Conservation (phyloP, 2,113 vertebrate genomes). For the Salvelinus sp. region DNA sequence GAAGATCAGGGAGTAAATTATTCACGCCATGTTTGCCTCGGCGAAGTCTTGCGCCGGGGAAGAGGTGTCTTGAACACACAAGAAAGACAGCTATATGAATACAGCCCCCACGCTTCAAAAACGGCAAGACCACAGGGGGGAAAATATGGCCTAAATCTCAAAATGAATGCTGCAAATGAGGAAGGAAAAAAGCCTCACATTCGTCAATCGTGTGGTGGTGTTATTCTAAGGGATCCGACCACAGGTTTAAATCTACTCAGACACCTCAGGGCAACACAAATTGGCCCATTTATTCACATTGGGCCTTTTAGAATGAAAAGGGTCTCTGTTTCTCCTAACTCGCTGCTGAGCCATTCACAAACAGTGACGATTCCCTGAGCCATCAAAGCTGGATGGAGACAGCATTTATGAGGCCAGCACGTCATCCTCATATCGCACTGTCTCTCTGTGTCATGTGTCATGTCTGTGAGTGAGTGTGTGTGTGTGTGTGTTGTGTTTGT, state of each 20-base stretch:
- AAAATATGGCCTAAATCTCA: conserved; percentile 14
- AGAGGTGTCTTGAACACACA: conserved; percentile 58
- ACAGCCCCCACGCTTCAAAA: not conserved
- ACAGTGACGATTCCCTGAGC: conserved; percentile 48
- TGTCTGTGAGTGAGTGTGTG: conserved; percentile 20
- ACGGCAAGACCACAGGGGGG: not conserved
- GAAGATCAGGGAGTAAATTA: conserved; percentile 64
- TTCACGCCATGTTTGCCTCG: conserved; percentile 59
- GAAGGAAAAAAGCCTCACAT: conserved; percentile 25
- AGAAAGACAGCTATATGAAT: conserved; percentile 39
- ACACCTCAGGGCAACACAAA: conserved; percentile 29
- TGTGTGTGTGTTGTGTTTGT: conserved; percentile 2
- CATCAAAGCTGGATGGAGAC: conserved; percentile 31
- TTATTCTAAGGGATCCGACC: conserved; percentile 24
- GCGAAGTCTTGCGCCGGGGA: conserved; percentile 28
- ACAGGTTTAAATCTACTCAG: conserved; percentile 6
- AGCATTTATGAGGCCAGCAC: conserved; percentile 33
- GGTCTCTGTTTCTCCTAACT: conserved; percentile 16
- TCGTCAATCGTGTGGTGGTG: conserved; percentile 23
- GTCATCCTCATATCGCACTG: conserved; percentile 28
- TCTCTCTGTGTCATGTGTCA: conserved; percentile 7
- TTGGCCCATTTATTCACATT: conserved; percentile 8
- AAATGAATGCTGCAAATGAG: conserved; percentile 15
- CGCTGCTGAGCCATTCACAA: not conserved
- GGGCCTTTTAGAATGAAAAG: conserved; percentile 27